A percentile compares a stretch with the other conserved stretches of the same genome.
Evolutionary conservation across 92 coral and sea anemone genomes (phyloP).

Genomic region (Palythoa grandiflora): DNA sequence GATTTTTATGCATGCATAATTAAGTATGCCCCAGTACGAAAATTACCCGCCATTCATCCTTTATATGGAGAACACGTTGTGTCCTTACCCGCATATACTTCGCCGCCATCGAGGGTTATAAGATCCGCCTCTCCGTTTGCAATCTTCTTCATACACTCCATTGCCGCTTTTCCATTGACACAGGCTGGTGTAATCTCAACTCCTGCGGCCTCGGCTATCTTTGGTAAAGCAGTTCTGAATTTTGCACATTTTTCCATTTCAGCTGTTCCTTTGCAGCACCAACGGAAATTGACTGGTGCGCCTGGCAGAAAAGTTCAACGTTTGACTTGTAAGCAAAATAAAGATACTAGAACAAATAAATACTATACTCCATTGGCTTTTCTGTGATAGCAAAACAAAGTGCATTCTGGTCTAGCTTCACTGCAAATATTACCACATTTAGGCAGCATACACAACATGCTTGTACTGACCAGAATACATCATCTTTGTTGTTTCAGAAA

Average conservation of each 20-base stretch:
- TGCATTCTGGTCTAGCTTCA: too few species aligned
- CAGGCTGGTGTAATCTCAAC: constrained; percentile 34
- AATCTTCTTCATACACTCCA: constrained; percentile 61
- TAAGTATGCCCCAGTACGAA: too few species aligned
- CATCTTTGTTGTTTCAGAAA: too few species aligned
- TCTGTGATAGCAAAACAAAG: too few species aligned
- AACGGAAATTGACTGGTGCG: constrained; percentile 36
- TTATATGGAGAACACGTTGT: not conserved
- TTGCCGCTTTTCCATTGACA: constrained; percentile 32
- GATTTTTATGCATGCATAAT: too few species aligned
- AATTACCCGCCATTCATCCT: too few species aligned
- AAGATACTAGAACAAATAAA: too few species aligned
- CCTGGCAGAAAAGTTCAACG: not conserved
- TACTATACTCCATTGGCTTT: too few species aligned
- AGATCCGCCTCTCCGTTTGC: constrained; percentile 59
- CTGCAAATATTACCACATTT: too few species aligned
- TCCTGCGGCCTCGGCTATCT: constrained; percentile 12
- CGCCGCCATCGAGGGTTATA: constrained; percentile 77
- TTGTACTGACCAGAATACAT: too few species aligned
- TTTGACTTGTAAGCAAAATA: not conserved
- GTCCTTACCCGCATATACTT: constrained; percentile 65
- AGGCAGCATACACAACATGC: too few species aligned
- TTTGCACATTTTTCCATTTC: constrained; percentile 55
- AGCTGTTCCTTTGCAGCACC: constrained; percentile 48
- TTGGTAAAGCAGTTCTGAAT: constrained; percentile 29